A percentile compares a stretch with the other conserved stretches of the same genome.
Conservation (phyloP, 2,797 vertebrate species). For the Manis crassicaudata region DNA sequence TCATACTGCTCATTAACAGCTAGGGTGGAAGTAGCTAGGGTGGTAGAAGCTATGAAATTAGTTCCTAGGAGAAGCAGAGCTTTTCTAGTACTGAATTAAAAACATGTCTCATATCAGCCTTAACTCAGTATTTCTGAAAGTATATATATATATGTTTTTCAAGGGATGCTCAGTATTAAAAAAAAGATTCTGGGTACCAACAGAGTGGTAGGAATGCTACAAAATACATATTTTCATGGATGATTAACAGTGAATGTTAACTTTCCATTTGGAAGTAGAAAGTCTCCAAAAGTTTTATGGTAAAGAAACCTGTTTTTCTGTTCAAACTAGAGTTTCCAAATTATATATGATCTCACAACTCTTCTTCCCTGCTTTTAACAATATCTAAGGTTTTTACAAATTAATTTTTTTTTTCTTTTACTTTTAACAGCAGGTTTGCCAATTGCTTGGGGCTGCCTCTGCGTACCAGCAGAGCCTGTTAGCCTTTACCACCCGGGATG, state of each 20-base stretch:
- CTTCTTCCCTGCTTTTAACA: background rate
- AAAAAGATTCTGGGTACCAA: background rate
- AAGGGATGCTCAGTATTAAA: background rate
- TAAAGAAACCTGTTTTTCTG: background rate
- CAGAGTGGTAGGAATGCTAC: background rate
- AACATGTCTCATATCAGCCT: background rate
- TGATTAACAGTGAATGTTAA: background rate
- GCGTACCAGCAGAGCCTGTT: background rate
- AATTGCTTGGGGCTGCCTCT: background rate
- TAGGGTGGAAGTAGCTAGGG: background rate
- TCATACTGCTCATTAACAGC: background rate
- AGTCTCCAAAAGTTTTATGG: background rate
- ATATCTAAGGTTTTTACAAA: background rate
- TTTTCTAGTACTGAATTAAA: background rate
- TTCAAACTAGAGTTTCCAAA: background rate
- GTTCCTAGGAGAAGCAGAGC: background rate
- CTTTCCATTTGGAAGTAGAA: background rate
- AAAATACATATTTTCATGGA: background rate
- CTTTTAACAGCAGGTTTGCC: background rate
- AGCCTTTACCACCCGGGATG: background rate
- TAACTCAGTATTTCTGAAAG: background rate
- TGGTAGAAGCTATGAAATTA: background rate
- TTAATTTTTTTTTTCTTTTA: background rate
- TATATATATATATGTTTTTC: background rate
- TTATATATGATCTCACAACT: background rate